Conservation (phyloP, 2,888 invertebrate species). For the Xylota segnis region DNA sequence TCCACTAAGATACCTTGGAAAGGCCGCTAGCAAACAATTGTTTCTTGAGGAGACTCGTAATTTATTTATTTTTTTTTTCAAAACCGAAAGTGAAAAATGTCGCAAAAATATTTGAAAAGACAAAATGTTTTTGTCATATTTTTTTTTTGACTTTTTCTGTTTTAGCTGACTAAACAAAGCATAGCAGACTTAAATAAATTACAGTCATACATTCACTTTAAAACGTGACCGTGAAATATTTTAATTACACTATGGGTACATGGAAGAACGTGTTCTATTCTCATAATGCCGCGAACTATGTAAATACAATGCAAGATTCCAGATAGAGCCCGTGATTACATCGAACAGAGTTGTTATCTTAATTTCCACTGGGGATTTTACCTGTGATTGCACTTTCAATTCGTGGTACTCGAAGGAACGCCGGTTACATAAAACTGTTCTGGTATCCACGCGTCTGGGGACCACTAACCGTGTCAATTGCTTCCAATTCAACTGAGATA, state of each 20-base stretch:
- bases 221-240: constrained; percentile 53
- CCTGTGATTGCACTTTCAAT: constrained; percentile 6
- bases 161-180: constrained; percentile 9
- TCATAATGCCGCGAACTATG: not conserved
- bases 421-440: constrained; percentile 7
- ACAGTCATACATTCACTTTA: not conserved
- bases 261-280: constrained; percentile 29
- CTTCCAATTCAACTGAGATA: constrained; percentile 45
- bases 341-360: not conserved
- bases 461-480: constrained; percentile 32
- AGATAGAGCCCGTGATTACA: not conserved
- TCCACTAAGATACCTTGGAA: not conserved
- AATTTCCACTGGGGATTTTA: constrained; percentile 16
- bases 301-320: not conserved
- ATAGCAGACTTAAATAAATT: constrained; percentile 12
- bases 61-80: constrained; percentile 1
- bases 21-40: not conserved
- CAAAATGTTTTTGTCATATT: not conserved
- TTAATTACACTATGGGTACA: constrained; percentile 8
- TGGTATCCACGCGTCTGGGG: not conserved
- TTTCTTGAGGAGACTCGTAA: not conserved
- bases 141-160: not conserved
- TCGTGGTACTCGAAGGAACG: not conserved
- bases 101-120: not conserved
- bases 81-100: constrained; percentile 14